Base-by-base conservation (phyloP, 2,113 vertebrate genomes). In the Psephotus haematonotus region DNA sequence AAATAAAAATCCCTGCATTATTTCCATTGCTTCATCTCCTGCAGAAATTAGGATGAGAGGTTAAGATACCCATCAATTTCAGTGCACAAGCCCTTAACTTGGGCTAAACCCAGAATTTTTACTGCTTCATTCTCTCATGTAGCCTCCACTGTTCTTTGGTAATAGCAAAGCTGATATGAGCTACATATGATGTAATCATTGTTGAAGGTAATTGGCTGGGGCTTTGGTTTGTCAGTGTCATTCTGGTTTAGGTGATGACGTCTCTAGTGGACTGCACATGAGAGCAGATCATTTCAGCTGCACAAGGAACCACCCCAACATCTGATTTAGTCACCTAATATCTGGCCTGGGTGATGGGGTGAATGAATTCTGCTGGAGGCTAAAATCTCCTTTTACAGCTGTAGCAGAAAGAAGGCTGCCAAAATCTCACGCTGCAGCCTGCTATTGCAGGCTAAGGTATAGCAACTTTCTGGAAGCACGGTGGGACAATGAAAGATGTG, bases 401-500 rank as follows among this genome's bases (percentile, higher is more conserved):
- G 95, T 81, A 82, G 41, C 44, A 77, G 53, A 89, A 71, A 47
- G 35, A 59, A 75, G 27, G 77, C 28, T 96, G 85, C 82, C 90
- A 97, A 91, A 88, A 94, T 92, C 83, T 86, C 63, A 18, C 3
- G 7, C 55, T 39, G 33, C 70, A 82, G 89, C 35, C 92, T 86
- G 60, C n/a, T 35, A 83, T 82, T 90, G 63, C 87, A 90, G 55
- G 47, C 70, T 84, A 35, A 77, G 72, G 81, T 47, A 62, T 3
- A 68, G 31, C 46, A 92, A 88, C 62, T 82, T 86, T 93, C 57
- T 82, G 67, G 72, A 84, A 86, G 69, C 44, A 6, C 25, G 3
- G n/a, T 79, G 92, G 92, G 83, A 63, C 57, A 91, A 88, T 95
- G 95, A 96, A 95, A 96, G 80, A 90, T 84, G 88, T 91, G 88